Evolutionary conservation across 2,113 vertebrate genomes (phyloP), one percentile per base, ranked within the genome.

Genomic region (Corynorhinus townsendii): DNA sequence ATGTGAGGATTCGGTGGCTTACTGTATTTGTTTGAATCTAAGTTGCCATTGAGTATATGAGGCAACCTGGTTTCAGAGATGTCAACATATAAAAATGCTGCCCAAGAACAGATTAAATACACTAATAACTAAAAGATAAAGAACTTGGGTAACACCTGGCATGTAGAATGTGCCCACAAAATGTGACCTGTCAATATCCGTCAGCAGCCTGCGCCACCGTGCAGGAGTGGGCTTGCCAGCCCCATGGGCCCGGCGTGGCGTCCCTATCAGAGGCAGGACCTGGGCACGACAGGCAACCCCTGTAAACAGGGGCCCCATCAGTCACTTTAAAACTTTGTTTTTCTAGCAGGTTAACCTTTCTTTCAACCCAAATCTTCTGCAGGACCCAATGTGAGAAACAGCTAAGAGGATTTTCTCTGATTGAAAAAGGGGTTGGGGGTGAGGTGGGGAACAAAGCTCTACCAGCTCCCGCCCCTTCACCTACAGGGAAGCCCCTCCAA

Each of bases 241-340:
- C 33, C 17, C 64, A 6, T 2, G 30, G n/a, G 2, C 35, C 3
- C 3, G 0, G 0, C 3, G 3, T 5, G n/a, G 20, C 22, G 22
- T 49, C 45, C 79, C 69, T 33, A 15, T 24, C 15, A 1, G 4
- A 72, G 56, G 76, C 33, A 7, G 38, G 10, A 45, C 7, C 33
- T 3, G 33, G 71, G 11, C 28, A 22, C 24, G 16, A 22, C 2
- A 56, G 47, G 26, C 1, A 20, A 64, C 71, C 26, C 80, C n/a
- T 22, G 19, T 20, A 69, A 75, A 62, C 4, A 64, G n/a, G 15
- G 19, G 19, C 15, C 54, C 40, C 24, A 15, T 35, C 7, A 49
- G 49, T 64, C 17, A 64, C 38, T 75, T 88, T 72, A 79, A 16
- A 85, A n/a, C 17, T 35, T 49, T 75, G 45, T 88, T 35, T 89